A percentile compares a stretch with the other conserved stretches of the same genome.
phyloP scores from a whole-genome alignment of 2,113 vertebrate genomes.

The Pluvianellus socialis region DNA sequence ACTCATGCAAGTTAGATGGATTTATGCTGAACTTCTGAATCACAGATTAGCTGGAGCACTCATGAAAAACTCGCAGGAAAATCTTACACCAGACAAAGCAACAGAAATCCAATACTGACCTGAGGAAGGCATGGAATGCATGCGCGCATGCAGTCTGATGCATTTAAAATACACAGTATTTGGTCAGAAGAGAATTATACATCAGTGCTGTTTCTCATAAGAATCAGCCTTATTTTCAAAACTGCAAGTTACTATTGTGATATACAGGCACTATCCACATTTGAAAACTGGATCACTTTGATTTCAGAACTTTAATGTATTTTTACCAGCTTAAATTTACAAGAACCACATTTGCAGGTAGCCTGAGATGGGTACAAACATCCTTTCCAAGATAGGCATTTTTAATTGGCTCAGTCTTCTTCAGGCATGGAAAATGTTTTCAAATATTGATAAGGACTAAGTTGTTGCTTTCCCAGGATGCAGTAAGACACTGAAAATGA shows the following conservation, averaged over 20 bases:
- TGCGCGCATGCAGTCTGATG: not conserved
- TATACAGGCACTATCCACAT: not conserved
- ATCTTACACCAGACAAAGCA: not conserved
- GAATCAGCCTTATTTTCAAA: not conserved
- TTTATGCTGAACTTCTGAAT: conserved; percentile 7
- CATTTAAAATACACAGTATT: not conserved
- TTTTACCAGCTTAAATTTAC: not conserved
- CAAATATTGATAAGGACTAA: not conserved
- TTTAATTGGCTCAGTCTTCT: not conserved
- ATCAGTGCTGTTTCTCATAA: not conserved
- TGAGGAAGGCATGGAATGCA: not conserved
- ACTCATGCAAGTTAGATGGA: not conserved
- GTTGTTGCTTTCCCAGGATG: not conserved
- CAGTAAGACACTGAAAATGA: not conserved
- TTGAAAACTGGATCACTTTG: not conserved
- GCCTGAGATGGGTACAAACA: not conserved
- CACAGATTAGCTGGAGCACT: not conserved
- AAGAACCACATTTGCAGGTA: not conserved
- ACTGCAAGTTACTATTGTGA: not conserved
- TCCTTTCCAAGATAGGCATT: not conserved
- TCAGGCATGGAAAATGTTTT: not conserved
- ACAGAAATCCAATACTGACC: not conserved
- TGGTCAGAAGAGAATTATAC: not conserved
- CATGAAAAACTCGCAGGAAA: not conserved
- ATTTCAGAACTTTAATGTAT: not conserved